A percentile compares a stretch with the other conserved stretches of the same genome.
These are phyloP conservation scores for Thaumetopoea pityocampa DNA, from an alignment of 1,140 invertebrate genomes.

Conservation along the genomic window DNA sequence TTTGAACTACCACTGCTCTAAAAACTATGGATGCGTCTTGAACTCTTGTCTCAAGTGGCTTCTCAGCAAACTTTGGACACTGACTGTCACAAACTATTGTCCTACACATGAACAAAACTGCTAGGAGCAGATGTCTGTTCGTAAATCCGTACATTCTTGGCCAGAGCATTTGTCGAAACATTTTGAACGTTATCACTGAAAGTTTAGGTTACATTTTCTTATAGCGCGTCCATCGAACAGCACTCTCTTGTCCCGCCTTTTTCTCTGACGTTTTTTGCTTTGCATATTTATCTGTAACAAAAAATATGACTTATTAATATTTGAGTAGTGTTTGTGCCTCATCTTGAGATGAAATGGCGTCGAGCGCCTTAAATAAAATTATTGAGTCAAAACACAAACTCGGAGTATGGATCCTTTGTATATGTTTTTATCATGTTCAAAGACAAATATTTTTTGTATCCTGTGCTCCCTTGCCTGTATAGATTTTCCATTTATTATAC, in stretches of 20 bases:
- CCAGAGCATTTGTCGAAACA: conserved; percentile 35
- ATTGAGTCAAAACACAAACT: neutral
- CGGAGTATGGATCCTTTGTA: too few relatives aligned
- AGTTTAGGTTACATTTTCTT: conserved; percentile 46
- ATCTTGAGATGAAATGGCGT: neutral
- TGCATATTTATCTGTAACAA: conserved; percentile 67
- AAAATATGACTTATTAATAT: neutral
- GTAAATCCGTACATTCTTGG: conserved; percentile 39
- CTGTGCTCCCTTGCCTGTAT: too few relatives aligned
- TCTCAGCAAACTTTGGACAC: conserved; percentile 67
- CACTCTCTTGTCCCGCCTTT: conserved; percentile 44
- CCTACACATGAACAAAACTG: conserved; percentile 55
- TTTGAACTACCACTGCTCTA: conserved; percentile 62
- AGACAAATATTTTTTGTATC: too few relatives aligned
- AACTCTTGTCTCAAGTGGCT: conserved; percentile 64
- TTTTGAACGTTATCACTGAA: conserved; percentile 35
- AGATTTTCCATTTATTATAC: too few relatives aligned
- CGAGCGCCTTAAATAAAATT: neutral
- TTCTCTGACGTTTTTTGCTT: conserved; percentile 55
- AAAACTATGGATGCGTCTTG: conserved; percentile 69
- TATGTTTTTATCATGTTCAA: too few relatives aligned
- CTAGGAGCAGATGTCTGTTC: conserved; percentile 50
- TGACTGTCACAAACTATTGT: conserved; percentile 69
- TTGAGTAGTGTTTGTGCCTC: neutral
- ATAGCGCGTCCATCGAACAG: conserved; percentile 42